A percentile compares a stretch with the other conserved stretches of the same genome.
Evolutionary conservation across 2,113 vertebrate species (phyloP).

Genomic region (Microcebus murinus): DNA sequence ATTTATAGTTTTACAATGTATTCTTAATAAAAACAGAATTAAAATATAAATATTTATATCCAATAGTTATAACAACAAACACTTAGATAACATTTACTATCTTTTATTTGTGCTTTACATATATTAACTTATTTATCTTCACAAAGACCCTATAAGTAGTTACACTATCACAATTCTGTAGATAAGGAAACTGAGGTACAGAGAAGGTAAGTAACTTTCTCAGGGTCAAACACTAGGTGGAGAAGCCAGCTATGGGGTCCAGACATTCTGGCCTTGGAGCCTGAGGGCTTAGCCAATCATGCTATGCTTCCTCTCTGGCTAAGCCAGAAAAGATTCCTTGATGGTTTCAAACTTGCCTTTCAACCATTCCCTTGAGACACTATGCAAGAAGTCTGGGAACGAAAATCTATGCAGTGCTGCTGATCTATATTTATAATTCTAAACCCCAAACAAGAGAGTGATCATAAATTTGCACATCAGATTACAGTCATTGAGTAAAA

Average conservation of each 20-base stretch:
- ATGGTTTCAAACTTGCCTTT: neutral
- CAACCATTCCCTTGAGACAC: neutral
- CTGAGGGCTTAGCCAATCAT: neutral
- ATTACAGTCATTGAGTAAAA: neutral
- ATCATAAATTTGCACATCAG: neutral
- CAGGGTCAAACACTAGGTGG: neutral
- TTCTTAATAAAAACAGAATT: constrained; percentile 5
- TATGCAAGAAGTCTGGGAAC: neutral
- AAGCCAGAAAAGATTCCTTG: neutral
- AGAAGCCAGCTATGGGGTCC: neutral
- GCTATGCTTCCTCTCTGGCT: neutral
- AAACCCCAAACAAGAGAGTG: neutral
- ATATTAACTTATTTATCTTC: neutral
- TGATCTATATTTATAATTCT: neutral
- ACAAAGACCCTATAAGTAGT: neutral
- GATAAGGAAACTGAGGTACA: neutral
- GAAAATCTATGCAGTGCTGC: neutral
- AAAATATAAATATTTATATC: neutral
- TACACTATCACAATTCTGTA: neutral
- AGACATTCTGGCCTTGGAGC: neutral
- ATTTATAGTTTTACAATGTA: neutral
- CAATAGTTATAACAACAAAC: neutral
- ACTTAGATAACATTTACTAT: neutral
- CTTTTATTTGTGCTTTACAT: neutral
- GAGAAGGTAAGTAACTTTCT: neutral